Conservation (phyloP, 2,888 invertebrate genomes). For the Rotaria magnacalcarata region DNA sequence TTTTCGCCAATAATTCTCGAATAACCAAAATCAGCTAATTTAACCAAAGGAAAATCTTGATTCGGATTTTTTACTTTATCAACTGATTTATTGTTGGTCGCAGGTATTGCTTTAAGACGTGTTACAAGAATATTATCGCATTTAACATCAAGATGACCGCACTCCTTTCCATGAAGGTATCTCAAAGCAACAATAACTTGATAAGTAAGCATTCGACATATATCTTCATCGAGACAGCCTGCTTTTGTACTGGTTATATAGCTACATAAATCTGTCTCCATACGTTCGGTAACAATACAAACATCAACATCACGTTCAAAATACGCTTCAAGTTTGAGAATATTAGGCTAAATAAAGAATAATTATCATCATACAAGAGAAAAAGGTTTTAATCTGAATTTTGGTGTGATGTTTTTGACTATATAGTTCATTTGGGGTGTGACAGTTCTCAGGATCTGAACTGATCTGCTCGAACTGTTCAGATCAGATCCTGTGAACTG, state of each 20-base stretch:
- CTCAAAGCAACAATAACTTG: background rate
- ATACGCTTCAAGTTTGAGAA: background rate
- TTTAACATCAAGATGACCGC: constrained; percentile 70
- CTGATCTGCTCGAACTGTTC: too few species aligned
- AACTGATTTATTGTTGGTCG: background rate
- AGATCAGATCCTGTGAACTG: too few species aligned
- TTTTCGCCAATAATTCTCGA: constrained; percentile 4
- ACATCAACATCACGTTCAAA: background rate
- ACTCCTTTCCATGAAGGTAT: background rate
- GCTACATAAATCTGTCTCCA: background rate
- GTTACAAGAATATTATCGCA: constrained; percentile 61
- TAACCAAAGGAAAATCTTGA: constrained; percentile 3
- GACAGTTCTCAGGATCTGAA: too few species aligned
- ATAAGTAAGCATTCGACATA: background rate
- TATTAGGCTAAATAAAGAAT: background rate
- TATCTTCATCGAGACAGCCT: background rate
- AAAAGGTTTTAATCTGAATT: background rate
- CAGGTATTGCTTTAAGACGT: background rate
- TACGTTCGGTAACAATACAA: background rate
- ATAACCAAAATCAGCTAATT: constrained; percentile 27
- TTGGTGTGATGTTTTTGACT: too few species aligned
- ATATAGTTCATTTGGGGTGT: too few species aligned
- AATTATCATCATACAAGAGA: background rate
- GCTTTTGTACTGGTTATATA: background rate
- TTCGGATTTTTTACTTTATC: too few species aligned